Evolutionary conservation across 2,113 vertebrate species (phyloP), one percentile per base, ranked within the genome.

Genomic region (Phylloscopus trochiloides): DNA sequence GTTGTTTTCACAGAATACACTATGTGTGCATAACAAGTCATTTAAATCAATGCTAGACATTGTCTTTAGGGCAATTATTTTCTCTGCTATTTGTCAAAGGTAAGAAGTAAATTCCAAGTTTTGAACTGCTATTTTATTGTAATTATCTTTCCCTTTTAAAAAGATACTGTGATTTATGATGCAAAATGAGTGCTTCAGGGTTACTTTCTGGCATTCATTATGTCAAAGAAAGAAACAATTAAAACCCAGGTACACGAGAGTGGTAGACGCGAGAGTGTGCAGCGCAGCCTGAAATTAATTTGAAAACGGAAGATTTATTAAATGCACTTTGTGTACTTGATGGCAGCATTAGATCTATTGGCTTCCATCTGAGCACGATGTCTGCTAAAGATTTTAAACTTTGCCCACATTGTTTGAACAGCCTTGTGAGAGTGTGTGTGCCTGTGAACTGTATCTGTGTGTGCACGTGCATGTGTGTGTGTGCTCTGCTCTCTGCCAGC

Each of bases 61-160:
- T 97, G 94, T 97, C 95, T 97, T 97, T 86, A 96, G 95, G 94
- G 94, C 95, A 97, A 95, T 97, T 98, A 96, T 96, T 97, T 96
- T 96, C 84, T 94, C 74, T 52, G 51, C 51, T 86, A 55, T 97
- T 97, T 97, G 92, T 98, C 96, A 97, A 80, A 92, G 52, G 76
- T 70, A 97, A 97, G 96, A 97, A 96, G 63, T 82, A 96, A 95
- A 97, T 97, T 97, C 88, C 96, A 96, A 96, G 91, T 97, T 98
- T 96, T 93, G 89, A 97, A 87, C 80, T 80, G 65, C 94, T 97
- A 95, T 97, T 97, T 96, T 96, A 34, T 88, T 96, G 88, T 95
- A 97, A 98, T 98, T 98, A 97, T 91, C 82, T 77, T 92, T 93
- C 88, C 55, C 65, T 96, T 96, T 97, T 89, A 89, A 88, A 98